Base-by-base conservation (phyloP, 2,797 vertebrate species). In the Adelosebastes latens region DNA sequence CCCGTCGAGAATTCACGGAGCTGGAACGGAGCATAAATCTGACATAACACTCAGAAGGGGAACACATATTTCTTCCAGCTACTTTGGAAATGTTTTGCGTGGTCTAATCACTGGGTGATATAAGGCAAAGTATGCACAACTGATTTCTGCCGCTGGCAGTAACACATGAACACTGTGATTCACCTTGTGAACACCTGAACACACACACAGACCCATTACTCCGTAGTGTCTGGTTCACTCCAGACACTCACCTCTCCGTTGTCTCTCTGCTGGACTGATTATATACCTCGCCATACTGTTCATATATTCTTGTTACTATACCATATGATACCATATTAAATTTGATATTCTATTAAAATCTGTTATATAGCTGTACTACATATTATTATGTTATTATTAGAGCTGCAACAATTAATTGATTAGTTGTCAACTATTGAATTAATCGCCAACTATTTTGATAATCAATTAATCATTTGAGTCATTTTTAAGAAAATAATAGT, bases 1-100 rank as follows among this genome's bases (percentile, higher is more conserved):
- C 49, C 34, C 27, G 42, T 25, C 1, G 16, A 72, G 52, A 14
- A 25, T 62, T 70, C 2, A 20, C 49, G 12, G 62, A 68, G 61
- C 18, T 25, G 34, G 10, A 64, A 56, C 3, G 6, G 65, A 70
- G 74, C 46, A 58, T 62, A 49, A 75, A 79, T 56, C 59, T 20
- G 39, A 66, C 52, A 39, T 25, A 49, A 77, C 53, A 39, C 52
- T 6, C 12, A 63, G 61, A 39, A 58, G 53, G 27, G 27, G 22
- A 77, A 12, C 10, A 63, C 42, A 56, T 22, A 68, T 58, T 52
- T 72, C 72, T 55, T 60, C 27, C 32, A 67, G 52, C n/a, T 67
- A 59, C 46, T n/a, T 56, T 46, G n/a, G 39, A 76, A 84, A 79
- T 27, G 18, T 29, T 59, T 72, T 62, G 14, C 20, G 11, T 20